Evolutionary conservation across 2,888 invertebrate genomes (phyloP), one percentile per base, ranked within the genome.

Genomic region (Barypeithes pellucidus): DNA sequence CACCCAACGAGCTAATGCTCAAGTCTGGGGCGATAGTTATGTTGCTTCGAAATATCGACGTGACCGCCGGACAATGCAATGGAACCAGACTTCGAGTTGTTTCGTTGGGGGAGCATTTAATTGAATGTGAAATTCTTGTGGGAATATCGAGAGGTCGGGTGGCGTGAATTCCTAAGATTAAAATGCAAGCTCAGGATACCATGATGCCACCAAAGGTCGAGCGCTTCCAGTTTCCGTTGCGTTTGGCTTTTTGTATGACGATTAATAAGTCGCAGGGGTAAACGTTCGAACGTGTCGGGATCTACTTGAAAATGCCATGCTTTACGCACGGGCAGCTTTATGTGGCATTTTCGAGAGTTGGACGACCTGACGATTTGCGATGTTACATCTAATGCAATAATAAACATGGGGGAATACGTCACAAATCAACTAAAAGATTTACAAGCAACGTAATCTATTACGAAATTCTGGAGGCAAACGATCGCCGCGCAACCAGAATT

Each of bases 201-300:
- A 72, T 59, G 47, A 24, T 77, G n/a, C 77, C 76, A 29, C 66
- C 29, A 39, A 20, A 59, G 14, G 67, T 77, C 8, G 29, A 57
- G 7, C 36, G 76, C 18, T 29, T 71, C 9, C 78, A 79, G 57
- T 79, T 79, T 71, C 77, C 80, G 4, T 33, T 80, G 2, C 20
- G 70, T 12, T 36, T 79, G 8, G 77, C 77, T 2, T 79, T 75
- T 62, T 77, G 76, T 0, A 78, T 80, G 72, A 78, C 77, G 0
- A 79, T 79, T 11, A 79, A 79, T 45, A 79, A 80, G 57, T 61
- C 75, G 8, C 77, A 78, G 62, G 77, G 79, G 1, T 78, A 80
- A 61, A 77, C 79, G 2, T 68, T 79, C 9, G n/a, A 65, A 18
- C 72, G 18, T 41, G 54, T 77, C 7, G 79, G 77, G 1, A 18